Percentiles rank a stretch among this genome's conserved stretches.
Evolutionary conservation across 2,888 invertebrate genomes (phyloP).

Genomic region (Tigriopus californicus): DNA sequence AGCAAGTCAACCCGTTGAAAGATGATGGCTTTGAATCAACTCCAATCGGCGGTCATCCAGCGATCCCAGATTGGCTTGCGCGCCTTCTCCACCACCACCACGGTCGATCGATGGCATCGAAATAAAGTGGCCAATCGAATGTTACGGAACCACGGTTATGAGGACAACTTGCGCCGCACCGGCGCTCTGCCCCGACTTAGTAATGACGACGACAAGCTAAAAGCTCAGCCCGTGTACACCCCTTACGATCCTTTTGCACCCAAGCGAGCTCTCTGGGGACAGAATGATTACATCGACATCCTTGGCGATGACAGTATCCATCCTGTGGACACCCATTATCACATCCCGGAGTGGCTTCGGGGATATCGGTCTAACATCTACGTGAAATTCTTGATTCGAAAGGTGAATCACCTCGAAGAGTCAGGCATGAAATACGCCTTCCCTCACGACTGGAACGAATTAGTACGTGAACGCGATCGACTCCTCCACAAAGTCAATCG

Average conservation of each 20-base stretch:
- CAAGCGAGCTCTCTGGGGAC: conserved; percentile 65
- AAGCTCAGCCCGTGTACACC: conserved; percentile 41
- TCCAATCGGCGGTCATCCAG: neutral
- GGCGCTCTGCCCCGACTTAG: conserved; percentile 48
- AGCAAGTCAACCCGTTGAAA: neutral
- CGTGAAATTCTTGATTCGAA: too few species aligned
- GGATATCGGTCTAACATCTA: conserved; percentile 31
- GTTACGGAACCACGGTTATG: conserved; percentile 49
- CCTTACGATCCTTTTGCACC: conserved; percentile 55
- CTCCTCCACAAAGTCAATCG: too few species aligned
- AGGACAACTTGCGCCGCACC: conserved; percentile 42
- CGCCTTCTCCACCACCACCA: neutral
- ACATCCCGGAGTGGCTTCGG: conserved; percentile 69
- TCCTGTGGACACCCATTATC: conserved; percentile 63
- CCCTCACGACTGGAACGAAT: too few species aligned
- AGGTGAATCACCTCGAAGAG: too few species aligned
- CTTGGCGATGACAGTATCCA: conserved; percentile 63
- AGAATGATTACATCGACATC: conserved; percentile 93
- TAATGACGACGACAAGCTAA: conserved; percentile 30
- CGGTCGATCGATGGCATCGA: conserved; percentile 37
- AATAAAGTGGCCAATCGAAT: conserved; percentile 36
- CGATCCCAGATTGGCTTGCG: neutral
- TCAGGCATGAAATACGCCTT: too few species aligned
- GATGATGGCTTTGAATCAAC: neutral
- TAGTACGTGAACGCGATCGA: too few species aligned